Percentiles rank a stretch among this genome's conserved stretches.
Evolutionary conservation across 1,140 invertebrate species (phyloP).

Genomic region (Cylas formicarius): DNA sequence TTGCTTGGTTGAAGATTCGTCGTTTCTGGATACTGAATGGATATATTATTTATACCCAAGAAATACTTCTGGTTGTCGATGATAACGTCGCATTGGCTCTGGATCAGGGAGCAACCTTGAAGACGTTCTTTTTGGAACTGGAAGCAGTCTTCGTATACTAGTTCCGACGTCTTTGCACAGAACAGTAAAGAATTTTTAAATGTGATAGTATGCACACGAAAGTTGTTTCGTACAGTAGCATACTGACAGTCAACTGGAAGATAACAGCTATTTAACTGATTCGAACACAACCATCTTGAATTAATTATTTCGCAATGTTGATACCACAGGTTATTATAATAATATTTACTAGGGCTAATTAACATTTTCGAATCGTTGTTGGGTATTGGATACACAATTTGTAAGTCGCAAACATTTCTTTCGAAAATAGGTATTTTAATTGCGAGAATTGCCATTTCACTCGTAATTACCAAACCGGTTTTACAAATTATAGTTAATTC

Average conservation of each 20-base stretch:
- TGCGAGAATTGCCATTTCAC: constrained; percentile 2
- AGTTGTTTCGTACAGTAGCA: not conserved
- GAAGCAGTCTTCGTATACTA: constrained; percentile 7
- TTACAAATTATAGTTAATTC: constrained; percentile 8
- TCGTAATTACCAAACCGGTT: not conserved
- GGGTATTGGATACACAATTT: constrained; percentile 4
- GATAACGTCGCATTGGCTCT: constrained; percentile 6
- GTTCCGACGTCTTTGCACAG: not conserved
- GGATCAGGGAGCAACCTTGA: constrained; percentile 1
- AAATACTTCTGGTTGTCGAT: not conserved
- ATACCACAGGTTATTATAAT: constrained; percentile 10
- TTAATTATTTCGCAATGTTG: not conserved
- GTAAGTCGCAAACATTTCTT: not conserved
- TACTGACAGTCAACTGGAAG: not conserved
- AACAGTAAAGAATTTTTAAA: constrained; percentile 4
- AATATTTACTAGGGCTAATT: constrained; percentile 5
- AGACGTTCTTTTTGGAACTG: not conserved
- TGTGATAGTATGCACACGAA: constrained; percentile 2
- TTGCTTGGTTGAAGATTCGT: not conserved
- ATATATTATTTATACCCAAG: constrained; percentile 4
- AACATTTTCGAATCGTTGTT: constrained; percentile 4
- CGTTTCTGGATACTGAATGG: not conserved
- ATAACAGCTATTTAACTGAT: constrained; percentile 1
- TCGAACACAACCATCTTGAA: not conserved
- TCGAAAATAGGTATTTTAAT: constrained; percentile 10